Base-by-base conservation (phyloP, 2,888 invertebrate genomes). In the Phengaris arion region DNA sequence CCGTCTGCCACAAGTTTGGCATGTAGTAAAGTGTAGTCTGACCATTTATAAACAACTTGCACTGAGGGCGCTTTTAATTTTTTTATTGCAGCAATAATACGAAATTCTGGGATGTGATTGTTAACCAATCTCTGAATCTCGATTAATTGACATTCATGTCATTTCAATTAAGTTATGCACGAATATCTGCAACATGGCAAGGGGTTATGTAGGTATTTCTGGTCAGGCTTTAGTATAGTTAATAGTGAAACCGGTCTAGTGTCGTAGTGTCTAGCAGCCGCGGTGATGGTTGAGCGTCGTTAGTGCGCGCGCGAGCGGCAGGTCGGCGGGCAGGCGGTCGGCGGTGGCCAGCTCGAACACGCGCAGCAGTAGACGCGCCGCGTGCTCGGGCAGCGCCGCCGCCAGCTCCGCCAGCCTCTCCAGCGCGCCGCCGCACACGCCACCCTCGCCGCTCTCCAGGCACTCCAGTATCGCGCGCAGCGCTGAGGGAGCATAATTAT, bases 381-480 rank as follows among this genome's bases (percentile, higher is more conserved):
- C 97, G 87, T 97, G 96, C 88, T 98, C 98, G 92, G 97, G 98
- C 93, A 97, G 94, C 78, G 98, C 96, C 12, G 97, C 94, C 75
- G 97, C 94, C 79, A 98, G 95, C 83, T 98, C 98, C 0, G 98
- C 96, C 74, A 99, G 92, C 85, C 96, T 96, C 79, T 97, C 97
- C 70, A 98, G 94, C 51, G 97, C 96, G 0, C 96, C 95, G 80
- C 95, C 95, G 0, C 97, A 95, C 59, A 98, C 95, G 78, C 97
- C 97, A 0, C 97, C 96, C 85, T 97, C 96, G 68, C 95, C 94
- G 78, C 96, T 96, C 80, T 97, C 96, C 76, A 99, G 92, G 85
- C 98, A 98, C 81, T 97, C 96, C 76, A 98, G 94, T 83, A 97
- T 96, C 0, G 96, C 95, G 68, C 96, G 95, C 2, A 98, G 92